Base-by-base conservation (phyloP, 2,113 vertebrate species). In the Malurus cyaneus region DNA sequence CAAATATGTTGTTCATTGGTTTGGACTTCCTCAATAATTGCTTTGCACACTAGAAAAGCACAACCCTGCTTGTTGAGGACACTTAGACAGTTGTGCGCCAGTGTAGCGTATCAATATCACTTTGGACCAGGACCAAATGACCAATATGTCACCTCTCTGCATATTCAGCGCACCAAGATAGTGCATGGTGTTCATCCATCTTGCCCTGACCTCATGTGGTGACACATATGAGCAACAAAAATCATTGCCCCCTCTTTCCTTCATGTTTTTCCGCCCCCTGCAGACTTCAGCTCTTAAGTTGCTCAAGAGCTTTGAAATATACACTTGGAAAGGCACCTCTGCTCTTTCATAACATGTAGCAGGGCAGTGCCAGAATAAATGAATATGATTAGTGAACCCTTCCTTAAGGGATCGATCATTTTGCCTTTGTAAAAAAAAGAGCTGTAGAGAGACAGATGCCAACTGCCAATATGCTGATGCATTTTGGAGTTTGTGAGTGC, bases 361-460 rank as follows among this genome's bases (percentile, higher is more conserved):
- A 76, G 31, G 44, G 52, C 76, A 96, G 57, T 41, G 18, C n/a
- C 50, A 64, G 94, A 93, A 96, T 96, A 97, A 96, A 96, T 95
- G 18, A 96, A 96, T 87, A 93, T 10, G 15, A 92, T 91, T 78
- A 79, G 62, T 18, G 54, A 96, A 71, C 25, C 73, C 61, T 32
- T 83, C 31, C 85, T 95, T 90, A 89, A 93, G 90, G 82, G 54
- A 97, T 96, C 28, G 14, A 86, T 95, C 79, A 86, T 73, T 94
- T 94, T 70, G 56, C 39, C 77, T 91, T 67, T 53, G 76, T 61
- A 80, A 95, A 93, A 95, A 93, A 70, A 88, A 44, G 34, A 80
- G 31, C 10, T 73, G 29, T 64, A n/a, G 67, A 72, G 49, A 74
- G 87, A 78, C 36, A 78, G 25, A 92, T 41, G 76, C 59, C 74